Evolutionary conservation across 2,113 vertebrate genomes (phyloP).

Genomic region (Odontesthes bonariensis): DNA sequence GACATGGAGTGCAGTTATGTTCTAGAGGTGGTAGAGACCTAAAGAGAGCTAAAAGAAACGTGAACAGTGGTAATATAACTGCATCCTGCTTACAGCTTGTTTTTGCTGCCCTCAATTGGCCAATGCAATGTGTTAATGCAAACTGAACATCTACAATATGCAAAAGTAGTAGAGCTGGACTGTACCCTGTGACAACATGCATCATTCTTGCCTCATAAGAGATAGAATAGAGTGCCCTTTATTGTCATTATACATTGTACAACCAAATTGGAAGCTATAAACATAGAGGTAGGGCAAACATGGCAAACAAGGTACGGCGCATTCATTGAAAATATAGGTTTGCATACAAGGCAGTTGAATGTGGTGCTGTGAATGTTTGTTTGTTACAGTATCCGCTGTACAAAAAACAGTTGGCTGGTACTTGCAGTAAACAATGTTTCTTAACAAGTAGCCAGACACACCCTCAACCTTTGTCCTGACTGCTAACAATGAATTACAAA

Average conservation of each 20-base stretch:
- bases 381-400: not conserved
- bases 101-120: not conserved
- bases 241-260: no score
- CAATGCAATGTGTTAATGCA: not conserved
- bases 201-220: not conserved
- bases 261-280: no score
- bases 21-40: not conserved
- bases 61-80: not conserved
- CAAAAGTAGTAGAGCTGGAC: not conserved
- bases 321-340: conserved; percentile 4
- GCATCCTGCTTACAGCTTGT: not conserved
- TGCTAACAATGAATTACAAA: conserved; percentile 33
- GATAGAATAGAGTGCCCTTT: no score
- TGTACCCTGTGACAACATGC: accelerated
- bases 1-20: no score
- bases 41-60: not conserved
- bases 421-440: not conserved
- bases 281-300: not conserved
- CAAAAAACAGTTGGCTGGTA: conserved; percentile 3
- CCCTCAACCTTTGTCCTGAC: conserved; percentile 57
- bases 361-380: conserved; percentile 8
- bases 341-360: conserved; percentile 14
- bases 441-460: conserved; percentile 27
- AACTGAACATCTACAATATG: not conserved
- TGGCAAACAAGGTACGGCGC: not conserved